Percentiles rank a stretch among this genome's conserved stretches.
Evolutionary conservation across 2,888 invertebrate genomes (phyloP).

Genomic region (Agrotis segetum): DNA sequence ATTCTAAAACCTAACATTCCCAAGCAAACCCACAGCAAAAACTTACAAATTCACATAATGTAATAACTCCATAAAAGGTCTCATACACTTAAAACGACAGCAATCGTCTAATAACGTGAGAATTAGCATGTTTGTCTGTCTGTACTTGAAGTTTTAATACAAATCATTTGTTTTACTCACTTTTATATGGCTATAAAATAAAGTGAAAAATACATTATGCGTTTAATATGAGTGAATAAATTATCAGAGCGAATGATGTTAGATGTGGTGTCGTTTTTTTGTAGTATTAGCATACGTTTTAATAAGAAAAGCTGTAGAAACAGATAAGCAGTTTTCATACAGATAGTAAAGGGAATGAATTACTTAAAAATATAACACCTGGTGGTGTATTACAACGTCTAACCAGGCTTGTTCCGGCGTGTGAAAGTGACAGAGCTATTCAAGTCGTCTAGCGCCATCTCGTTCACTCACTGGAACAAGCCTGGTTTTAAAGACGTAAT

Average conservation of each 20-base stretch:
- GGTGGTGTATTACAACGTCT: too few relatives aligned
- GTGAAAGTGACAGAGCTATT: too few relatives aligned
- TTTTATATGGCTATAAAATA: background rate
- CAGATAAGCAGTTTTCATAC: background rate
- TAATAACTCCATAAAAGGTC: constrained; percentile 27
- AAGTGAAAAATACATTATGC: too few relatives aligned
- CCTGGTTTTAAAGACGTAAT: too few relatives aligned
- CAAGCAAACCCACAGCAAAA: constrained; percentile 16
- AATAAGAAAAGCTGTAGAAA: background rate
- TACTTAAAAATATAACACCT: too few relatives aligned
- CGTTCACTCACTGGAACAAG: too few relatives aligned
- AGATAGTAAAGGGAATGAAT: too few relatives aligned
- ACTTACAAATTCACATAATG: background rate
- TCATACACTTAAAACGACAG: constrained; percentile 3
- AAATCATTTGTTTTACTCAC: constrained; percentile 5
- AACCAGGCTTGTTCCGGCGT: too few relatives aligned
- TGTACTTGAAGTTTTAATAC: constrained; percentile 8
- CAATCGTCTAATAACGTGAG: too few relatives aligned
- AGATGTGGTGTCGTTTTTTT: background rate
- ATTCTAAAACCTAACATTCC: background rate
- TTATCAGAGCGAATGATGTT: background rate
- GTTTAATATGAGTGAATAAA: constrained; percentile 3
- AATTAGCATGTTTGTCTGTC: constrained; percentile 24
- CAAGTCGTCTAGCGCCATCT: too few relatives aligned
- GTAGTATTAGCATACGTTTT: background rate